A percentile compares a stretch with the other conserved stretches of the same genome.
Evolutionary conservation across 2,797 vertebrate genomes (phyloP).

Genomic region (Delichon dasypus): DNA sequence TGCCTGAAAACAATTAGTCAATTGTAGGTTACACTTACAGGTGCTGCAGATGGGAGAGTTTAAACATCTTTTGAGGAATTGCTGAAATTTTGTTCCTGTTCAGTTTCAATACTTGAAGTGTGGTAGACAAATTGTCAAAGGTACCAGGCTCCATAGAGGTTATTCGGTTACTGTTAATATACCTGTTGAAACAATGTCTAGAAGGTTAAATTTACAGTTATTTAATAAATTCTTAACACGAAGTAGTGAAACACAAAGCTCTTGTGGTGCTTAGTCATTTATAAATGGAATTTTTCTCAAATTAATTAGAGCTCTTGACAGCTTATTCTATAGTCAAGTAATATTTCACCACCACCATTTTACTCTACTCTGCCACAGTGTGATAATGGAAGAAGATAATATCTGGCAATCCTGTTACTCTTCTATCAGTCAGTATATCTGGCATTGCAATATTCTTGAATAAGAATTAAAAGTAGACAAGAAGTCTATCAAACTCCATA

Average conservation of each 20-base stretch:
- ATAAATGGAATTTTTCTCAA: neutral
- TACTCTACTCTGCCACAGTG: neutral
- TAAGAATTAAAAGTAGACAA: neutral
- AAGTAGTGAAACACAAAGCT: constrained; percentile 5
- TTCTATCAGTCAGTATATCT: neutral
- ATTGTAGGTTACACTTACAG: constrained; percentile 82
- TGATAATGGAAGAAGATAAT: neutral
- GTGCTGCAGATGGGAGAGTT: constrained; percentile 90
- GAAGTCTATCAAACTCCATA: neutral
- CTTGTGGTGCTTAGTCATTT: neutral
- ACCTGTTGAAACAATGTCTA: constrained; percentile 75
- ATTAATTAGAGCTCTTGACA: constrained; percentile 2
- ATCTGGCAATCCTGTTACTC: neutral
- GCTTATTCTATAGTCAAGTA: neutral
- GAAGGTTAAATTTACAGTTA: constrained; percentile 38
- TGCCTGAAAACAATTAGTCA: constrained; percentile 59
- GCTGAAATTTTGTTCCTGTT: constrained; percentile 89
- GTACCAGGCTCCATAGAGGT: constrained; percentile 86
- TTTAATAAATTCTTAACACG: constrained; percentile 30
- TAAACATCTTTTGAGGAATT: constrained; percentile 93
- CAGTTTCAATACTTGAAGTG: constrained; percentile 88
- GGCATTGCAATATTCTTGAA: neutral
- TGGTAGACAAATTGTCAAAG: constrained; percentile 87
- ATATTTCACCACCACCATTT: neutral
- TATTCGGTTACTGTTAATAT: constrained; percentile 90